phyloP scores from a whole-genome alignment of 2,888 invertebrate genomes.

The Nephrocerus scutellatus region DNA sequence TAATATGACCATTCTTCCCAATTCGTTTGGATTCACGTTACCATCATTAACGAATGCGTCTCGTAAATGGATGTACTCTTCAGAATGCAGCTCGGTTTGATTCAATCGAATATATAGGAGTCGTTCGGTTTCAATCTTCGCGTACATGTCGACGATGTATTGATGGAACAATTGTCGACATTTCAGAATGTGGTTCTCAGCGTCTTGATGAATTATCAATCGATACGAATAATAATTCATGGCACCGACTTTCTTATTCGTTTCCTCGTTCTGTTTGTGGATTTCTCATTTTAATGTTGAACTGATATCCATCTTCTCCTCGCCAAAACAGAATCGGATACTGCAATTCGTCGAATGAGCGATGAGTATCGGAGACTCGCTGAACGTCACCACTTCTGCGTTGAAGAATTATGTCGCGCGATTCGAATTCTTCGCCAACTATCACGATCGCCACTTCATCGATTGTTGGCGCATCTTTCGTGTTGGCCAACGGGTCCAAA shows the following conservation, averaged over 20 bases:
- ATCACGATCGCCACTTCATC: constrained; percentile 25
- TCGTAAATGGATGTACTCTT: constrained; percentile 36
- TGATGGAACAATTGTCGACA: constrained; percentile 32
- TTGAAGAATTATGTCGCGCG: constrained; percentile 30
- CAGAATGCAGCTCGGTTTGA: constrained; percentile 28
- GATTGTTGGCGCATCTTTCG: constrained; percentile 21
- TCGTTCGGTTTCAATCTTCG: constrained; percentile 33
- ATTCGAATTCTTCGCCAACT: constrained; percentile 22
- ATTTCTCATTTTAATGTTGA: constrained; percentile 4
- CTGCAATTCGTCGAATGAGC: constrained; percentile 11
- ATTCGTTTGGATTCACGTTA: constrained; percentile 19
- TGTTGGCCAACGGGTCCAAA: constrained; percentile 30
- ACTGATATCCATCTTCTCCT: constrained; percentile 11
- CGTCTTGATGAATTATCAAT: neutral
- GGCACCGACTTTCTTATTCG: too few species aligned
- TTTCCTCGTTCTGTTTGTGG: neutral
- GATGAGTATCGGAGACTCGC: constrained; percentile 27
- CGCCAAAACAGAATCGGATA: constrained; percentile 11
- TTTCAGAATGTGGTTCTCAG: constrained; percentile 19
- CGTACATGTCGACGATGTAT: constrained; percentile 36
- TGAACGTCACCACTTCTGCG: constrained; percentile 21
- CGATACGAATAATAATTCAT: neutral
- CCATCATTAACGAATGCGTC: constrained; percentile 26
- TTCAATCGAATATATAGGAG: constrained; percentile 30
- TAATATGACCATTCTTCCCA: constrained; percentile 6